These are phyloP conservation scores for Hirundichthys speculiger DNA, from an alignment of 2,113 vertebrate species.

Conservation along the genomic window DNA sequence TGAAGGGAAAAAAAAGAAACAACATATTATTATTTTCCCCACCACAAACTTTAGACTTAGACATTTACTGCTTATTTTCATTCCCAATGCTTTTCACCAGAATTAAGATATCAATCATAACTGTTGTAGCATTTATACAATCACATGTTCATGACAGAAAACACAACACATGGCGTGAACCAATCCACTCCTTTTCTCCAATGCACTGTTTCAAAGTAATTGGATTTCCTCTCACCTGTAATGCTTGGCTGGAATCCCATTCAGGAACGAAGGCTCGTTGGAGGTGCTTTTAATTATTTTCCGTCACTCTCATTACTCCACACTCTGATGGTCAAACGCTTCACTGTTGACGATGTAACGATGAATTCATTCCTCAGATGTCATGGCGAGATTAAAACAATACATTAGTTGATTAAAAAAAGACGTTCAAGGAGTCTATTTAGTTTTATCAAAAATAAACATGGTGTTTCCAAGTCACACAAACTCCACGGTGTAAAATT, in stretches of 20 bases:
- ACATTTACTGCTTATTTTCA: background rate
- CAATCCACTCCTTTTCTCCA: background rate
- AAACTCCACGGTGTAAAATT: no score
- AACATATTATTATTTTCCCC: no score
- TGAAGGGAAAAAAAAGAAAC: no score
- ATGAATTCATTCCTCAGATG: no score
- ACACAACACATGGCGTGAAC: constrained; percentile 1
- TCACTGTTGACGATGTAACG: background rate
- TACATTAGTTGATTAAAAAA: no score
- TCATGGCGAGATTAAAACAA: no score
- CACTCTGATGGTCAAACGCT: background rate
- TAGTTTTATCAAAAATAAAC: no score
- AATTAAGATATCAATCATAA: background rate
- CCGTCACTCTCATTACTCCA: background rate
- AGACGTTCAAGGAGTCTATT: no score
- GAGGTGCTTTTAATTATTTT: constrained; percentile 29
- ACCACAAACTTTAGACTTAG: no score
- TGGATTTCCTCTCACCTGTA: constrained; percentile 15
- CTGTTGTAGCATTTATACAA: background rate
- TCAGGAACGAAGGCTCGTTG: constrained; percentile 24
- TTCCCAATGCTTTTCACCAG: background rate
- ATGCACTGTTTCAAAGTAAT: constrained; percentile 15
- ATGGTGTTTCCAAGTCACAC: no score
- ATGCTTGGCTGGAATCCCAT: constrained; percentile 22
- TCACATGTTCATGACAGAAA: constrained; percentile 18